phyloP scores from a whole-genome alignment of 2,888 invertebrate genomes.

The Hipparchia semele region DNA sequence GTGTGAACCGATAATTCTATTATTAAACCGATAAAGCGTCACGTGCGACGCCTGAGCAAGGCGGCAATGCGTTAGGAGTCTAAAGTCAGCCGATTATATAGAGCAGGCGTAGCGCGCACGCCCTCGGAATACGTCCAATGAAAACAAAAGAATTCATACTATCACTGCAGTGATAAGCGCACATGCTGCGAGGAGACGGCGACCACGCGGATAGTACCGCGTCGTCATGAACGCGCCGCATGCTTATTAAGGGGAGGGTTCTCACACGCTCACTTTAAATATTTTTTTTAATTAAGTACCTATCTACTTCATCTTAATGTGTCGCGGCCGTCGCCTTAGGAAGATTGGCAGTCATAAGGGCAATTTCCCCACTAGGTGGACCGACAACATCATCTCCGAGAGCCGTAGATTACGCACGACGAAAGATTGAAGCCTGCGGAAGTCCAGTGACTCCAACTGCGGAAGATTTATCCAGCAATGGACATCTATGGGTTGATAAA shows the following conservation, averaged over 20 bases:
- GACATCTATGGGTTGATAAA: too few species aligned
- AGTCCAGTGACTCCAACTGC: too few species aligned
- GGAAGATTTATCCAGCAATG: too few species aligned
- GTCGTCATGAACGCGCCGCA: constrained; percentile 63
- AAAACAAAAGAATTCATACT: constrained; percentile 52
- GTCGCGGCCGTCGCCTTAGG: too few species aligned
- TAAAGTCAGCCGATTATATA: constrained; percentile 55
- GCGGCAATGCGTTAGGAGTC: constrained; percentile 53
- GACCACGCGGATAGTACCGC: constrained; percentile 62
- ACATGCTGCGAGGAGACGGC: constrained; percentile 57
- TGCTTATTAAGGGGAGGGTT: constrained; percentile 65
- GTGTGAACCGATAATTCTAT: constrained; percentile 35
- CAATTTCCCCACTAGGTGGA: too few species aligned
- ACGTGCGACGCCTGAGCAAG: constrained; percentile 54
- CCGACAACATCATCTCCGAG: too few species aligned
- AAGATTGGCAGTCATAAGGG: too few species aligned
- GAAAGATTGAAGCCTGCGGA: too few species aligned
- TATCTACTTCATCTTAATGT: not conserved
- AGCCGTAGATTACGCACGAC: too few species aligned
- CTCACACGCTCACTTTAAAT: not conserved
- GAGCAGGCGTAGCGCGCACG: constrained; percentile 65
- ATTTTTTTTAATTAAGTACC: not conserved
- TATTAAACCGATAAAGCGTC: constrained; percentile 45
- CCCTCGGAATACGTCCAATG: constrained; percentile 71
- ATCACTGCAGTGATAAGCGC: constrained; percentile 53